Evolutionary conservation across 2,113 vertebrate species (phyloP).

Genomic region (Dicentrarchus labrax): DNA sequence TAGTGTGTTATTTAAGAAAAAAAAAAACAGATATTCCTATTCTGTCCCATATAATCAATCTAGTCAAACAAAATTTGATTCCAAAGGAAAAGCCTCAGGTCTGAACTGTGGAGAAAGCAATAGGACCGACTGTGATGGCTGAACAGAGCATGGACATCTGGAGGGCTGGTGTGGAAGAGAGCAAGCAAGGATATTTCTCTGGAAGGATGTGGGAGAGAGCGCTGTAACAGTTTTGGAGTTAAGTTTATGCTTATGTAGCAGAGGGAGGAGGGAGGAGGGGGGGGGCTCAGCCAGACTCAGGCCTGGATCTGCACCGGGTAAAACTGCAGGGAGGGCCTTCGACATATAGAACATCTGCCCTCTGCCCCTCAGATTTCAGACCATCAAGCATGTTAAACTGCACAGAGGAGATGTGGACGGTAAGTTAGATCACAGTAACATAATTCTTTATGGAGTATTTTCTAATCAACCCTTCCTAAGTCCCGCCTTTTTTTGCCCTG

Average conservation of each 20-base stretch:
- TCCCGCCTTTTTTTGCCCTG: no score
- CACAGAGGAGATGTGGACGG: neutral
- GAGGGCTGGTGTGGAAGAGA: neutral
- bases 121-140: neutral
- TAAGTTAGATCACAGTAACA: neutral
- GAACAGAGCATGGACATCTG: neutral
- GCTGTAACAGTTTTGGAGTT: neutral
- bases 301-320: neutral
- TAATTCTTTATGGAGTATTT: neutral
- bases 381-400: neutral
- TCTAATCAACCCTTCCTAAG: no score
- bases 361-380: neutral
- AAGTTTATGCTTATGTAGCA: neutral
- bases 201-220: slow-evolving; percentile 1
- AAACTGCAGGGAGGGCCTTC: neutral
- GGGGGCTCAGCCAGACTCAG: neutral
- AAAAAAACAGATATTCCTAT: neutral
- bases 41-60: neutral
- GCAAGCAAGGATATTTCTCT: neutral
- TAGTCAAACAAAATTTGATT: slow-evolving; percentile 7
- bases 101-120: neutral
- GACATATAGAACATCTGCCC: neutral
- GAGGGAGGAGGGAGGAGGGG: slow-evolving; percentile 34
- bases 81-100: neutral
- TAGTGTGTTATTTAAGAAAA: neutral